These are phyloP conservation scores for Lepus timidus DNA, from an alignment of 2,113 vertebrate genomes.

Conservation along the genomic window DNA sequence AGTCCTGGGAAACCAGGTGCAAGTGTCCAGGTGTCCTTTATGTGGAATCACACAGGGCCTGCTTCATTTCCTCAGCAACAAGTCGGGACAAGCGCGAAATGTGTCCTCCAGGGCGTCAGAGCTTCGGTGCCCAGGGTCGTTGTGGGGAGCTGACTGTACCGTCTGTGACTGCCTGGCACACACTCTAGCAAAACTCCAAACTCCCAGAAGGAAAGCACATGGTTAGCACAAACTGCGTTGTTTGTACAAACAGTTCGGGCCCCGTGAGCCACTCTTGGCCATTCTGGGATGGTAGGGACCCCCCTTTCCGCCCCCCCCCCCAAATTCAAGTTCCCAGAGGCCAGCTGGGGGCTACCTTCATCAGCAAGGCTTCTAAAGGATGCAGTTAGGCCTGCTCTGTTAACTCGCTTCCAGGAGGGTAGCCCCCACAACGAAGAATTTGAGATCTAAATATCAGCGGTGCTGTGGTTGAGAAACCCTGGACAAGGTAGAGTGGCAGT, in stretches of 20 bases:
- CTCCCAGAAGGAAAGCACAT: not conserved
- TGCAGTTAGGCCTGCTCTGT: accelerated
- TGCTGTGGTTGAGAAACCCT: not conserved
- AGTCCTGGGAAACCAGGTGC: not conserved
- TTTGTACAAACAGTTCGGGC: not conserved
- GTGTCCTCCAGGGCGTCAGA: not conserved
- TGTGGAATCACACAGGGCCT: not conserved
- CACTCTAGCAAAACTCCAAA: not conserved
- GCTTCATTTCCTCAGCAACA: not conserved
- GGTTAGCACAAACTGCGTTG: not conserved
- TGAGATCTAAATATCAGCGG: not conserved
- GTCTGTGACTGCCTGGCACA: not conserved
- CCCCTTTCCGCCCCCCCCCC: too few relatives aligned
- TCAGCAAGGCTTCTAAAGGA: not conserved
- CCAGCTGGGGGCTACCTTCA: not conserved
- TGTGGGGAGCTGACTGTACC: not conserved
- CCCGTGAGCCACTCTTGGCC: not conserved
- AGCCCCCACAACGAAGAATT: accelerated
- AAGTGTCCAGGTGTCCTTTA: not conserved
- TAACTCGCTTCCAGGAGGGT: not conserved
- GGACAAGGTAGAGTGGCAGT: accelerated
- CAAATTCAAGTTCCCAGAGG: not conserved
- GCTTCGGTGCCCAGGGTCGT: not conserved
- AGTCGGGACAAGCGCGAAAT: not conserved
- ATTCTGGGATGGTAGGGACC: not conserved